These are phyloP conservation scores for Actias luna DNA, from an alignment of 2,888 invertebrate genomes.

Conservation along the genomic window DNA sequence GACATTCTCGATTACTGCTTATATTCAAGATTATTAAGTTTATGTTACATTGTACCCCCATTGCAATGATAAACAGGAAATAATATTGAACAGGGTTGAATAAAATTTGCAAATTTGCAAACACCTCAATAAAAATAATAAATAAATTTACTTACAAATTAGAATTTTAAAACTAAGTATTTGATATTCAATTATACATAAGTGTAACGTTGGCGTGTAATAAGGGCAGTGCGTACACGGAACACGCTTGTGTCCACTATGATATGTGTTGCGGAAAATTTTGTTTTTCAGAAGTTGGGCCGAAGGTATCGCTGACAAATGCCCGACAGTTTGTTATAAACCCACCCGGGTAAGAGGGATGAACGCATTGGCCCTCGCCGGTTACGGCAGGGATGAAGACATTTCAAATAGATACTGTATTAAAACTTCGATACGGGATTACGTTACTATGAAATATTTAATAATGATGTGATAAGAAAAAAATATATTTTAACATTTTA, in stretches of 20 bases:
- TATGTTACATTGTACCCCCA: too few relatives aligned
- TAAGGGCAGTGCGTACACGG: conserved; percentile 48
- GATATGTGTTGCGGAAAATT: conserved; percentile 81
- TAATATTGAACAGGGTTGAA: too few relatives aligned
- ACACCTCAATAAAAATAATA: too few relatives aligned
- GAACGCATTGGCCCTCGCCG: conserved; percentile 3
- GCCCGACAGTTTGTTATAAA: conserved; percentile 63
- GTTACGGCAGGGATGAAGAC: not conserved
- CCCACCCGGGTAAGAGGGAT: conserved; percentile 39
- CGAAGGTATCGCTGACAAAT: conserved; percentile 74
- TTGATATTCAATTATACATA: not conserved
- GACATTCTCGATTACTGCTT: too few relatives aligned
- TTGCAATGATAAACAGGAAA: too few relatives aligned
- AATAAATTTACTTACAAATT: too few relatives aligned
- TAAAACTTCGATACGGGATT: conserved; percentile 13
- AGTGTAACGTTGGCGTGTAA: conserved; percentile 27
- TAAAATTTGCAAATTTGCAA: too few relatives aligned
- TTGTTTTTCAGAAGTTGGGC: conserved; percentile 72
- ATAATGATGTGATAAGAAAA: too few relatives aligned
- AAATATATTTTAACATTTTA: too few relatives aligned
- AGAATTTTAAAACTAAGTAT: too few relatives aligned
- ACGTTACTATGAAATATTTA: not conserved
- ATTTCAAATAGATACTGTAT: conserved; percentile 27
- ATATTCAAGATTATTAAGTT: too few relatives aligned
- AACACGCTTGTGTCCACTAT: conserved; percentile 60